These are phyloP conservation scores for Xanthorhoe designata DNA, from an alignment of 2,888 invertebrate species.

Conservation along the genomic window DNA sequence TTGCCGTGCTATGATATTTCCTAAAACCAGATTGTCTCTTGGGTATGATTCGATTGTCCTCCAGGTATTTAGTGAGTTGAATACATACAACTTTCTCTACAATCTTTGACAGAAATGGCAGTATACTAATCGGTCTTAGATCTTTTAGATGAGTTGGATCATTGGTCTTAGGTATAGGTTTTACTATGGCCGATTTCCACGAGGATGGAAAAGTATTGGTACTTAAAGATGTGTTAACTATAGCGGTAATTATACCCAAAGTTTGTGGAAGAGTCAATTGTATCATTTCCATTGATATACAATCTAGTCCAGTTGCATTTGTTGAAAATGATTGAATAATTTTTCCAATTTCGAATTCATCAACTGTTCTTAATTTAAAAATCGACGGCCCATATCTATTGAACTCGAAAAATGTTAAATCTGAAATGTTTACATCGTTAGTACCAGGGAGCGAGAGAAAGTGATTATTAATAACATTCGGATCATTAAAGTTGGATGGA, in stretches of 20 bases:
- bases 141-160: constrained; percentile 3
- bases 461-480: constrained; percentile 13
- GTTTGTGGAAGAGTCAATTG: constrained; percentile 3
- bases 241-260: not conserved
- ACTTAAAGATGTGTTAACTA: constrained; percentile 9
- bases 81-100: constrained; percentile 7
- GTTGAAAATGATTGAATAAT: constrained; percentile 6
- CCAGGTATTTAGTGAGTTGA: constrained; percentile 18
- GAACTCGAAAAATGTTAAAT: constrained; percentile 7
- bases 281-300: constrained; percentile 10
- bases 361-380: constrained; percentile 1
- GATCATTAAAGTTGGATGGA: constrained; percentile 8
- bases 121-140: constrained; percentile 34
- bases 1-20: constrained; percentile 27
- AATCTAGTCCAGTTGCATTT: constrained; percentile 7
- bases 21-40: constrained; percentile 38
- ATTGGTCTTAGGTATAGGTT: constrained; percentile 16
- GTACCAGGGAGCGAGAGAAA: constrained; percentile 9
- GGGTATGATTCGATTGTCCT: constrained; percentile 20
- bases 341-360: not conserved
- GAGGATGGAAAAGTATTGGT: constrained; percentile 3
- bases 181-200: constrained; percentile 17
- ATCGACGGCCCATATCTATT: not conserved
- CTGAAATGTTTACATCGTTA: not conserved
- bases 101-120: constrained; percentile 31